Evolutionary conservation across 2,888 invertebrate species (phyloP).

Genomic region (Clostera curtula): DNA sequence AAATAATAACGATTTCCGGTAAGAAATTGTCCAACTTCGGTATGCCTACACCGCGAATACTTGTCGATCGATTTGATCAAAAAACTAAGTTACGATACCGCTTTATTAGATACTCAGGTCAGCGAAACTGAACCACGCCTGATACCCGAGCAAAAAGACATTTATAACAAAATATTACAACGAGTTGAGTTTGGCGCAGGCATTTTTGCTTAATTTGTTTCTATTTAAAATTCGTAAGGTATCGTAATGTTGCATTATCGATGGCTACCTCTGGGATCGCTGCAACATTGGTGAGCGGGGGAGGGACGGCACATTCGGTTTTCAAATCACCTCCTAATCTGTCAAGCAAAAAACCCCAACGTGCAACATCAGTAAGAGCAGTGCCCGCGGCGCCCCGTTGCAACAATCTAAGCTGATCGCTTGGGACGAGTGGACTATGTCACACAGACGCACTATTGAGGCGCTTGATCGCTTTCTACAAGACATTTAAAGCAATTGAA

Average conservation of each 20-base stretch:
- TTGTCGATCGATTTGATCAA: constrained; percentile 13
- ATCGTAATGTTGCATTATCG: constrained; percentile 11
- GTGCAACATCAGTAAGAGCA: constrained; percentile 4
- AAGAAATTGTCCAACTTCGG: constrained; percentile 20
- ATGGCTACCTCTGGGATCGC: too few species aligned
- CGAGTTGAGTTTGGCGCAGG: constrained; percentile 3
- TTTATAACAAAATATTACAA: constrained; percentile 6
- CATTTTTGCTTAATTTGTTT: constrained; percentile 16
- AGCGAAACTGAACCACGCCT: constrained; percentile 21
- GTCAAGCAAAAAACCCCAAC: constrained; percentile 12
- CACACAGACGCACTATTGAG: constrained; percentile 1
- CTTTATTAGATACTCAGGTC: constrained; percentile 18
- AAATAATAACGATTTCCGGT: constrained; percentile 19
- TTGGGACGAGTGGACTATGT: constrained; percentile 1
- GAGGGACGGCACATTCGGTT: constrained; percentile 4
- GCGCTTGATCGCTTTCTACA: constrained; percentile 2
- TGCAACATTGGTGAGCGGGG: constrained; percentile 3
- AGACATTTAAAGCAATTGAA: neutral
- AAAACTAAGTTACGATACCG: constrained; percentile 17
- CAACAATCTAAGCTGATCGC: constrained; percentile 9
- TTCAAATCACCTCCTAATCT: constrained; percentile 8
- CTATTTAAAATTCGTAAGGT: constrained; percentile 11
- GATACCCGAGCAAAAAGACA: constrained; percentile 13
- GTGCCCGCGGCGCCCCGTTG: constrained; percentile 13
- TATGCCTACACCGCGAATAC: constrained; percentile 16